Base-by-base conservation (phyloP, 2,888 invertebrate species). In the Temnothorax rugatulus region DNA sequence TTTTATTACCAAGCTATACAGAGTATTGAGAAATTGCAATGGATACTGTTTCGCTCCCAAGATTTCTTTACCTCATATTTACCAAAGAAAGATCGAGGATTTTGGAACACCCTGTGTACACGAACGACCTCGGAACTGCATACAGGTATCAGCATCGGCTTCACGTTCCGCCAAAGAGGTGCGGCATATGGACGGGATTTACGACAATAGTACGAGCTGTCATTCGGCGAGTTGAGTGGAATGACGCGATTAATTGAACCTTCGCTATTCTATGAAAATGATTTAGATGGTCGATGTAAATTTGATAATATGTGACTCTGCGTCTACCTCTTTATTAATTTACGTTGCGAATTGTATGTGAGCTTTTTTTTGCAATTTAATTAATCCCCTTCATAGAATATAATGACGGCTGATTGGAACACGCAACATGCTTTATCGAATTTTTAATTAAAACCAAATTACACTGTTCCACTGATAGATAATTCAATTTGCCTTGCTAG, bases 361-460 rank as follows among this genome's bases (percentile, higher is more conserved):
- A 29, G 7, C 9, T 1, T 34, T 29, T 29, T 54, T n/a, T 54
- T 11, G 29, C 15, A 44, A 68, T 68, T 68, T 66, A 54, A 77
- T 77, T 68, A 57, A 57, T 29, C 4, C 38, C 68, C 21, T 68
- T 77, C 18, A 66, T 41, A 66, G 25, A 15, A 57, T 44, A 57
- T 77, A 77, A 77, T 68, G 44, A 68, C n/a, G 57, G 15, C 29
- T 69, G 69, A 77, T 77, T 57, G 69, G 44, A 57, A 57, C 44
- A 68, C n/a, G 18, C 47, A 34, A 54, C 15, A 54, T 21, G n/a
- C 54, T 77, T 77, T 68, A 77, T 77, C 68, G 54, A 77, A 77
- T 68, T 77, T 77, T 77, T 68, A 77, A 77, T 77, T 68, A 77
- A 77, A 77, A 34, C 15, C 44, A n/a, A 68, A 68, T 77, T 77